A percentile compares a stretch with the other conserved stretches of the same genome.
Evolutionary conservation across 1,140 invertebrate species (phyloP).

Genomic region (Oedothorax gibbosus): DNA sequence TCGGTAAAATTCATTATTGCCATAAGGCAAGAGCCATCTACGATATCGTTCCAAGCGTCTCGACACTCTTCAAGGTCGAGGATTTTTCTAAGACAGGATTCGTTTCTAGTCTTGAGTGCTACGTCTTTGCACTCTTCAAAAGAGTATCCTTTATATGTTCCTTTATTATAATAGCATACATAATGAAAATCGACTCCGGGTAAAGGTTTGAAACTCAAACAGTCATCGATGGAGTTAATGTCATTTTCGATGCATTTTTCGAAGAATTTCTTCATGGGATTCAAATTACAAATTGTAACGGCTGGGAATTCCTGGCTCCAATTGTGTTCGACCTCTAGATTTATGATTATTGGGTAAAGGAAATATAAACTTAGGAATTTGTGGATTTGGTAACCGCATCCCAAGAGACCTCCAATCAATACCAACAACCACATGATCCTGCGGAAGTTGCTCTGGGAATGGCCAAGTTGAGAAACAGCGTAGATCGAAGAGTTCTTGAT

Average conservation of each 20-base stretch:
- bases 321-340: background rate
- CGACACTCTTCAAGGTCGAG: too few relatives aligned
- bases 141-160: too few relatives aligned
- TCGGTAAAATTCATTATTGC: too few relatives aligned
- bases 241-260: background rate
- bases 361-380: background rate
- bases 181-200: too few relatives aligned
- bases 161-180: too few relatives aligned
- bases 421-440: conserved; percentile 2
- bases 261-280: background rate
- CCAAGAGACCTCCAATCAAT: background rate
- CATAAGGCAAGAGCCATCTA: too few relatives aligned
- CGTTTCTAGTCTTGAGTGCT: too few relatives aligned
- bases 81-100: too few relatives aligned
- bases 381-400: background rate
- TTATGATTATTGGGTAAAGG: conserved; percentile 3
- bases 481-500: background rate
- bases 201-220: too few relatives aligned
- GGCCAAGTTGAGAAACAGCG: background rate
- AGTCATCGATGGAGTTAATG: background rate
- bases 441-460: background rate
- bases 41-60: too few relatives aligned
- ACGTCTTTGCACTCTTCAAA: too few relatives aligned
- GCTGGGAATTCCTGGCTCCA: background rate
- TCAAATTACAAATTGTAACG: conserved; percentile 25